Base-by-base conservation (phyloP, 2,113 vertebrate species). In the Zapornia atra region DNA sequence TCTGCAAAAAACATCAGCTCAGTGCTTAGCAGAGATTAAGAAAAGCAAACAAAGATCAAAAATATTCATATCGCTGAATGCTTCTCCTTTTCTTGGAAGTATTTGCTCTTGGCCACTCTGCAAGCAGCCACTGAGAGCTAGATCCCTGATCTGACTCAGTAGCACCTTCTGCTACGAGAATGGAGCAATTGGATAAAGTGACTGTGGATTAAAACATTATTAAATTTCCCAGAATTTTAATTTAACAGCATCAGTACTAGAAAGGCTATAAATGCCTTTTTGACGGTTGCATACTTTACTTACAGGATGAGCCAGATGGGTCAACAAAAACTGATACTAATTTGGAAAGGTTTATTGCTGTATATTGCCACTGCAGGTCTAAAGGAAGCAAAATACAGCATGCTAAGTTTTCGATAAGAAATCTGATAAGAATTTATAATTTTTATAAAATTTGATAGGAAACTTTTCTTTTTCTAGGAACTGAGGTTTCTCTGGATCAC, bases 261-360 rank as follows among this genome's bases (percentile, higher is more conserved):
- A 65, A 50, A 72, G 53, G 40, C 57, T 81, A 80, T 42, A 94
- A 92, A 81, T 38, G n/a, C 46, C 66, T 81, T 81, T 42, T 69
- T 59, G 38, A 86, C 83, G 53, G 54, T 66, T 86, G 71, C 36
- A 15, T 51, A 31, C 86, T 91, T 92, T 86, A 91, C 88, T 96
- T 86, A 86, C 54, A 61, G 63, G 36, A 65, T 48, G 10, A 92
- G 19, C 80, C 94, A 91, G 83, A 92, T 84, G 72, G 86, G 82
- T 71, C 40, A 81, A 63, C 56, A 88, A 92, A 88, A 86, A 34
- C 18, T 17, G 44, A 78, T 26, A 80, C 10, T 40, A 57, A 68
- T 84, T 82, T 83, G 72, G 56, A 95, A 89, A 78, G 38, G 38
- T 78, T 91, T 86, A 82, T 84, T 84, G 40, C 14, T 40, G 28